Conservation (phyloP, 2,888 invertebrate genomes). For the Rotaria macrura region DNA sequence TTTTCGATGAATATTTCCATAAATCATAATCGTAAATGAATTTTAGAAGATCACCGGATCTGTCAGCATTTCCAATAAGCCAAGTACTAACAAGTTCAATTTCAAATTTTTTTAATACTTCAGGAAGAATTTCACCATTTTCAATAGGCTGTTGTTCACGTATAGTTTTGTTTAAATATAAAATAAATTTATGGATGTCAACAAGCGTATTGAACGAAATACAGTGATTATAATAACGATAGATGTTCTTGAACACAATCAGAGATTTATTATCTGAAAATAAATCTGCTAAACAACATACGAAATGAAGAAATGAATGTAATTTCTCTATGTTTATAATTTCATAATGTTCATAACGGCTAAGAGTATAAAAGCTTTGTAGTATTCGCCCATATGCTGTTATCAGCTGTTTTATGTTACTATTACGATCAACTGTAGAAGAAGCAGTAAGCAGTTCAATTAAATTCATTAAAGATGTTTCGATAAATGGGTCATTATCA, state of each 20-base stretch:
- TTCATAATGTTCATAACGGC: not conserved
- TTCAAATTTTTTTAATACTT: not conserved
- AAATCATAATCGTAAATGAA: not conserved
- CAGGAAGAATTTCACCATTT: not conserved
- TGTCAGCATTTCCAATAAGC: not conserved
- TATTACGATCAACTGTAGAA: not conserved
- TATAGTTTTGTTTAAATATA: not conserved
- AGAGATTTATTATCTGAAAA: not conserved
- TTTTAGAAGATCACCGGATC: not conserved
- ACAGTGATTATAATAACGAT: not conserved
- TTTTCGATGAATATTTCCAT: not conserved
- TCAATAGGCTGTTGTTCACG: too few relatives aligned
- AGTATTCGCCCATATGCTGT: not conserved
- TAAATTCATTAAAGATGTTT: not conserved
- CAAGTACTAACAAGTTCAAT: not conserved
- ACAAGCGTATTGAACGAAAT: not conserved
- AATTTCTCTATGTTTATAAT: not conserved
- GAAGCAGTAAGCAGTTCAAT: not conserved
- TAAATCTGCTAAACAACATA: not conserved
- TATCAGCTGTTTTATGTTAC: not conserved
- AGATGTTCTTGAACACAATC: not conserved
- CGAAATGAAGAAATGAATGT: not conserved
- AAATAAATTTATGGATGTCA: not conserved
- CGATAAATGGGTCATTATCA: slow-evolving; percentile 1
- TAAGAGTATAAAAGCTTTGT: not conserved